phyloP scores from a whole-genome alignment of 2,113 vertebrate genomes.

The Poeciliopsis prolifica region DNA sequence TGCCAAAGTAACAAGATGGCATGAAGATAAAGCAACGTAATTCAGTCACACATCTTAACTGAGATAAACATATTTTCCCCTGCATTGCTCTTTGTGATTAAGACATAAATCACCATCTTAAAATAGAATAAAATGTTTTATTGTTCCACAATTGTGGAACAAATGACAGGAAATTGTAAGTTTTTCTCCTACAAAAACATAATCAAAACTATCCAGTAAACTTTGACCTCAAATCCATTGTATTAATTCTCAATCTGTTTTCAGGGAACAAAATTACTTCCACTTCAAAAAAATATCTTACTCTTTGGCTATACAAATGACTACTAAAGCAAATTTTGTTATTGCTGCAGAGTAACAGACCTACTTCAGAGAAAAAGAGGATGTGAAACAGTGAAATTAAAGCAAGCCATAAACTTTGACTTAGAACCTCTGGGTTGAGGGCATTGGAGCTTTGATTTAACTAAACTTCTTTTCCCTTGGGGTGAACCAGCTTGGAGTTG shows the following conservation, averaged over 20 bases:
- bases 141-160: no score
- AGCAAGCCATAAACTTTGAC: background rate
- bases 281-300: background rate
- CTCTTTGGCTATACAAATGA: background rate
- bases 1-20: background rate
- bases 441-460: background rate
- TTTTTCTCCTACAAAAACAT: background rate
- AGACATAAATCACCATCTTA: background rate
- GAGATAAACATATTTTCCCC: background rate
- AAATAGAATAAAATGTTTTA: background rate
- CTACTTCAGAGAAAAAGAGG: conserved; percentile 41
- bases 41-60: no score
- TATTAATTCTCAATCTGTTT: background rate
- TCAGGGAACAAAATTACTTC: background rate
- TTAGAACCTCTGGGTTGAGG: background rate
- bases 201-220: background rate
- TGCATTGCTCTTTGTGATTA: background rate
- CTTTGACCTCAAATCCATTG: background rate
- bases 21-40: no score
- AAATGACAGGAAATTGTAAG: background rate
- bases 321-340: background rate
- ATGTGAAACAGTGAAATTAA: conserved; percentile 46
- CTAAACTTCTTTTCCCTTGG: background rate
- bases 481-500: background rate
- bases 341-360: background rate